Evolutionary conservation across 2,113 vertebrate species (phyloP).

Genomic region (Apistogramma diplotaenia): DNA sequence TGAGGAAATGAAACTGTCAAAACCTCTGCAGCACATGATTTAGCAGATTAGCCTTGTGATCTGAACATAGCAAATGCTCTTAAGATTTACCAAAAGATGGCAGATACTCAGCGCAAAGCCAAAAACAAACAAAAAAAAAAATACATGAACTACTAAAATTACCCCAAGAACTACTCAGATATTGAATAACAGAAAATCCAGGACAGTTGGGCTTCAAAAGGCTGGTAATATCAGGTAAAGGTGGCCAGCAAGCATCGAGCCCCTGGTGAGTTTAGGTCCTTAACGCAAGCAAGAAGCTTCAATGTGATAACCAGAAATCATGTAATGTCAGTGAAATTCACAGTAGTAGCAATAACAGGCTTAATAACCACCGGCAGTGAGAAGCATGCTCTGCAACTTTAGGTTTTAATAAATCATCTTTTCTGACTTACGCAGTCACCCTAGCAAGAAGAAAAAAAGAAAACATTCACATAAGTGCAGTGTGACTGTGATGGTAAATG

Average conservation of each 20-base stretch:
- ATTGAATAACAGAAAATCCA: not conserved
- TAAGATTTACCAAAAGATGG: not conserved
- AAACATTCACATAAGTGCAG: not conserved
- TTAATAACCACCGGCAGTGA: not conserved
- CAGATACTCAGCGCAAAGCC: not conserved
- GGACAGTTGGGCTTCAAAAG: no score
- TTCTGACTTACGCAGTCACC: not conserved
- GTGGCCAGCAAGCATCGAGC: not conserved
- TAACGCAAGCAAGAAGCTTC: not conserved
- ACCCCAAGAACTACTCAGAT: no score
- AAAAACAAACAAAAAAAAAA: not conserved
- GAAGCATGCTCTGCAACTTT: not conserved
- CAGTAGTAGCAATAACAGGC: not conserved
- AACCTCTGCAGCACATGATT: slow-evolving; percentile 3
- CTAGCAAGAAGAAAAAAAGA: not conserved
- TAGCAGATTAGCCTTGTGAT: not conserved
- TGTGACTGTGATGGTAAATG: not conserved
- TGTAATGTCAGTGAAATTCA: not conserved
- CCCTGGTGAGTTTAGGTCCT: not conserved
- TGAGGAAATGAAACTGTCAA: not conserved
- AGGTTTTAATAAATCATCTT: not conserved
- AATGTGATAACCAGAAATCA: not conserved
- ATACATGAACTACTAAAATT: not conserved
- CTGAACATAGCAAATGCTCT: not conserved
- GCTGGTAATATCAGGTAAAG: not conserved